Evolutionary conservation across 2,797 vertebrate species (phyloP).

Genomic region (Diceros bicornis): DNA sequence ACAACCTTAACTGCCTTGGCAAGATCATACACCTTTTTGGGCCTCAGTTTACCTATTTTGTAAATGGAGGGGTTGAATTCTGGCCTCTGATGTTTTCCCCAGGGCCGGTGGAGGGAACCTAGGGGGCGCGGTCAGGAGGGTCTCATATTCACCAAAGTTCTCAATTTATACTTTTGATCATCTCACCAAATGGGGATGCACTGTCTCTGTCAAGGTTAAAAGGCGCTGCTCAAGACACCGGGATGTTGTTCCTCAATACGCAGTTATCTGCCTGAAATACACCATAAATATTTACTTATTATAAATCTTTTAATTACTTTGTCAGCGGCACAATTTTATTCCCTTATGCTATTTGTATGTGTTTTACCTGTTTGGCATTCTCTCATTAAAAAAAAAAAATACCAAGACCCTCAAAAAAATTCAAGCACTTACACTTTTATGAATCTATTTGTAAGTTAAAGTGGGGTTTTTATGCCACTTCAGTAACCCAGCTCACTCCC

Average conservation of each 20-base stretch:
- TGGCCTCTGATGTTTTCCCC: neutral
- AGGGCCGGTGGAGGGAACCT: neutral
- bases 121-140: no score
- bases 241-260: rapidly evolving
- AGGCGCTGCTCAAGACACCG: rapidly evolving
- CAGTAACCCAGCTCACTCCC: rapidly evolving
- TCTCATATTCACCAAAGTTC: neutral
- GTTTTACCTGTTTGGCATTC: neutral
- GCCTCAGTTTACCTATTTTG: neutral
- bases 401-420: neutral
- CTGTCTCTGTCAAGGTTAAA: rapidly evolving
- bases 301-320: neutral
- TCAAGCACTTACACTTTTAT: neutral
- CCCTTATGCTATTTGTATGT: neutral
- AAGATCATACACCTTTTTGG: no score
- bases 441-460: neutral
- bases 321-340: neutral
- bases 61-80: neutral
- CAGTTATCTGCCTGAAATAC: neutral
- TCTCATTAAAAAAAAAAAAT: neutral
- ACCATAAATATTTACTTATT: rapidly evolving
- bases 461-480: neutral
- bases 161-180: neutral
- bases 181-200: rapidly evolving
- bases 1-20: neutral